Percentiles rank a stretch among this genome's conserved stretches.
Evolutionary conservation across 2,797 vertebrate species (phyloP).

Genomic region (Glossophaga mutica): DNA sequence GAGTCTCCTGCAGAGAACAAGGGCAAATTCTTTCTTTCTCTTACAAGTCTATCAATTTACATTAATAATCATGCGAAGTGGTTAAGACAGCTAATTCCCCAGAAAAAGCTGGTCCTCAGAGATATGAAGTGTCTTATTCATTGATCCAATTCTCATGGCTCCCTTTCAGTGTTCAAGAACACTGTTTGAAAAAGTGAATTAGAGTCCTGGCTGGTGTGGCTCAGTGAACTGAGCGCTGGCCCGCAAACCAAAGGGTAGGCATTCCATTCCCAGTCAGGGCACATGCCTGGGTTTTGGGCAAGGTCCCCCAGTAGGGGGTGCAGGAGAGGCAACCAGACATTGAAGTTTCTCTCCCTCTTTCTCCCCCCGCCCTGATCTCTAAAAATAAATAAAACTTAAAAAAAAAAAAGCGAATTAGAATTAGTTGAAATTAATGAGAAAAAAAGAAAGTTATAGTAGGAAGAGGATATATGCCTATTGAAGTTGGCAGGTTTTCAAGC

Average conservation of each 20-base stretch:
- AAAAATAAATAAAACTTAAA: no score
- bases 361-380: no score
- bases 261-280: no score
- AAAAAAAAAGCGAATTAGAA: neutral
- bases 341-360: no score
- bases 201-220: neutral
- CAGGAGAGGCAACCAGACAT: no score
- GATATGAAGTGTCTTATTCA: neutral
- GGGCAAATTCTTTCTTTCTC: neutral
- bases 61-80: neutral
- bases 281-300: no score
- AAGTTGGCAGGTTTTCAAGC: neutral
- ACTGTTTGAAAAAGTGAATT: neutral
- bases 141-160: neutral
- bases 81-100: neutral
- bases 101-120: conserved; percentile 38
- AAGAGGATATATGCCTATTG: neutral
- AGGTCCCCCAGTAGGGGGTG: no score
- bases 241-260: no score
- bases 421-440: neutral
- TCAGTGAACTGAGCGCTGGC: no score
- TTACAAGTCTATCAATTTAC: neutral
- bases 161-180: neutral
- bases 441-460: neutral
- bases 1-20: neutral